Percentiles rank a stretch among this genome's conserved stretches.
Conservation (phyloP, 1,140 invertebrate genomes). For the Neodiprion lecontei region DNA sequence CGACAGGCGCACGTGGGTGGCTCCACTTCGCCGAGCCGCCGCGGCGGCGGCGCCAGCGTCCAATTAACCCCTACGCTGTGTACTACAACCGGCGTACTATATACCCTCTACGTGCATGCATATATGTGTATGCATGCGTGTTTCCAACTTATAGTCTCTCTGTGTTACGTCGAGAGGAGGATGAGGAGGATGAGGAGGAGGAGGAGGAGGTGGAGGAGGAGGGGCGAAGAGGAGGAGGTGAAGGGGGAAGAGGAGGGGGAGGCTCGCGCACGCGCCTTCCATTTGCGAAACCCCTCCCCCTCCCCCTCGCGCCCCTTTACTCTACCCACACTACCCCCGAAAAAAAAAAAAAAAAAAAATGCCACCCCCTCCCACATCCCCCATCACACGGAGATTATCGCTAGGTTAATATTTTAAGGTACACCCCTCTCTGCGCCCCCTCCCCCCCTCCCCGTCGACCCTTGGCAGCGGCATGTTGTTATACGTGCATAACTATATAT, state of each 20-base stretch:
- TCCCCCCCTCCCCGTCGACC: not conserved
- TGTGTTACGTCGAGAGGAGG: not conserved
- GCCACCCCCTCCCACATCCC: not conserved
- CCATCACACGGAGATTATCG: no score
- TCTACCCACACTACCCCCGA: no score
- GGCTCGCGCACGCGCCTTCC: constrained; percentile 21
- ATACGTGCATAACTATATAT: not conserved
- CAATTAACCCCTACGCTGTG: constrained; percentile 45
- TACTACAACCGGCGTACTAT: constrained; percentile 19
- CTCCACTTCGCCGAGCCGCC: constrained; percentile 53
- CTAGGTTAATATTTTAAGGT: no score
- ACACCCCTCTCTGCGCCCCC: no score
- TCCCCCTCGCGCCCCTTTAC: no score
- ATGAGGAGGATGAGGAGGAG: constrained; percentile 14
- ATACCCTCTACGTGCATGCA: constrained; percentile 1
- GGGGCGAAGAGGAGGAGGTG: constrained; percentile 30
- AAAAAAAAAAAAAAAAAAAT: no score
- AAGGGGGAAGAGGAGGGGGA: constrained; percentile 24
- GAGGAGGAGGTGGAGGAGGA: not conserved
- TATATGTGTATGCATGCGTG: constrained; percentile 8
- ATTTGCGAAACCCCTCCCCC: not conserved
- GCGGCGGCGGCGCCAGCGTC: constrained; percentile 55
- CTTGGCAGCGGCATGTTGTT: no score
- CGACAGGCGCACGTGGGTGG: constrained; percentile 61
- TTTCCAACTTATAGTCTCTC: not conserved